Conservation (phyloP, 2,113 vertebrate genomes). For the Microcebus jonahi region DNA sequence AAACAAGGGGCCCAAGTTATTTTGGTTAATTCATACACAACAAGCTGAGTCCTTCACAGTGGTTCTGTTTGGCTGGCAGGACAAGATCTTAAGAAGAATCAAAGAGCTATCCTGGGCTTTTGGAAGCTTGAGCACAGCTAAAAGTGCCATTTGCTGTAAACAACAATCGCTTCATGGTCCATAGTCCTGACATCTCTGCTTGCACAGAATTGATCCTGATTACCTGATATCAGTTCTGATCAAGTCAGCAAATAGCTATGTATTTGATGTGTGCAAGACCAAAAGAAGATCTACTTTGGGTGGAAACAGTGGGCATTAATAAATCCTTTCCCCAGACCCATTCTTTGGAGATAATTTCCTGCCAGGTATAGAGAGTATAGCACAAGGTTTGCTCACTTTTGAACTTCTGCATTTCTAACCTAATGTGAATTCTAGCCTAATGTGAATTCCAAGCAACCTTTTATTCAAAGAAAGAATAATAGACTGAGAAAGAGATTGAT, state of each 20-base stretch:
- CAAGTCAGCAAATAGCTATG: not conserved
- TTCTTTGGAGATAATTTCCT: not conserved
- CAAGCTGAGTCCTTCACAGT: not conserved
- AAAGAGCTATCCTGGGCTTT: not conserved
- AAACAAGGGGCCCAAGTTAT: not conserved
- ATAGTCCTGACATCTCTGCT: not conserved
- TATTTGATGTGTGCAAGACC: not conserved
- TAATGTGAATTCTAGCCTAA: conserved; percentile 53
- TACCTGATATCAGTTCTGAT: not conserved
- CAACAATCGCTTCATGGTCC: not conserved
- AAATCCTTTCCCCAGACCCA: not conserved
- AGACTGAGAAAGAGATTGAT: conserved; percentile 66
- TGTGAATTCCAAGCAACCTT: conserved; percentile 58
- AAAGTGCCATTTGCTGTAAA: not conserved
- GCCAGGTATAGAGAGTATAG: not conserved
- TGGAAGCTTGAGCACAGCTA: not conserved
- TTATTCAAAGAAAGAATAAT: conserved; percentile 63
- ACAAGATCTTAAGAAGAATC: not conserved
- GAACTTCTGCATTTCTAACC: conserved; percentile 43
- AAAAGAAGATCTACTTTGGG: not conserved
- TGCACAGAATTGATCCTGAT: not conserved
- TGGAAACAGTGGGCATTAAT: not conserved
- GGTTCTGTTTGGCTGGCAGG: not conserved
- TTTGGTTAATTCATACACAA: conserved; percentile 10
- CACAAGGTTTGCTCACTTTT: not conserved